Evolutionary conservation across 2,113 vertebrate species (phyloP), one percentile per base, ranked within the genome.

Genomic region (Uria aalge): DNA sequence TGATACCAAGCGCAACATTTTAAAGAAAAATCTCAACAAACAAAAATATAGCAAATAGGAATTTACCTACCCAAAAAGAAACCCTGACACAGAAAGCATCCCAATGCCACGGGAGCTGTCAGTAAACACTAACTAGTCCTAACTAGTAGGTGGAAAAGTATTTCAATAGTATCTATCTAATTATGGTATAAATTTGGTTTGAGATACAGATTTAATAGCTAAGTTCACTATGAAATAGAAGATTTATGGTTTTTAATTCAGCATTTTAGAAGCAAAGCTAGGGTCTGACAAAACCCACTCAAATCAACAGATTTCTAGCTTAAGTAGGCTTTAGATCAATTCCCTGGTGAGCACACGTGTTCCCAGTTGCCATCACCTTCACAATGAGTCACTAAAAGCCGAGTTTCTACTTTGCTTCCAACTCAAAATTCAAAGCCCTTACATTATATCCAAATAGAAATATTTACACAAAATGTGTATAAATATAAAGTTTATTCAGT

Each of bases 401-500:
- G 4, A 68, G 55, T 47, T 91, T 55, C 69, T 85, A 41, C 53
- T 95, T 88, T 71, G 50, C 55, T 85, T 55, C 63, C 12, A 91
- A 75, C 26, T 50, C 36, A 30, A 41, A 45, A 52, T 40, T 69
- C 56, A 68, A 81, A 87, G 78, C 23, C 56, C 36, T 36, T 8
- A 12, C 38, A 10, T 1, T 30, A 27, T n/a, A 66, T 29, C 32
- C n/a, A 85, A 67, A 95, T 1, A 95, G 77, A 94, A 95, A 48
- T 71, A 85, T 64, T 94, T 96, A 92, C 93, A 90, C 90, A 88
- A 94, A 72, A 64, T 98, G 98, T 98, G 98, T 99, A 99, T 99
- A 99, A 99, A 99, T 99, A 99, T 99, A 99, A 99, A 99, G 99
- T 99, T 99, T 99, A 99, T 99, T 99, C 98, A 99, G 99, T 98